A percentile compares a stretch with the other conserved stretches of the same genome.
Conservation (phyloP, 2,888 invertebrate species). For the Salticus scenicus region DNA sequence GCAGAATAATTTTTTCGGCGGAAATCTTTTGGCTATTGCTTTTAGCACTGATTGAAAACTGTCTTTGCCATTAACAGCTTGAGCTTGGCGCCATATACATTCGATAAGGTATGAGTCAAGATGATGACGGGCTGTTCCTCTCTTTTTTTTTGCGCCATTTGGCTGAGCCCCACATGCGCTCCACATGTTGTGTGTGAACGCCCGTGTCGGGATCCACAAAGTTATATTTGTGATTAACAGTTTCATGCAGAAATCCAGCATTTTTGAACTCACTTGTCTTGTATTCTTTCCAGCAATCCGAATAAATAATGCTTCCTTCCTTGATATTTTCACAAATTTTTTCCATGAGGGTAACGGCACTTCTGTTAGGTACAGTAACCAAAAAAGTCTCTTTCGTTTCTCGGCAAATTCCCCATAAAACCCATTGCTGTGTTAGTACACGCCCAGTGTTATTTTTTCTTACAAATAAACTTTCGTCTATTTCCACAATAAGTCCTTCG, state of each 20-base stretch:
- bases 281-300: constrained; percentile 40
- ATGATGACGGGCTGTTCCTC: not conserved
- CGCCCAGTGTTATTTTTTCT: not conserved
- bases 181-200: constrained; percentile 65
- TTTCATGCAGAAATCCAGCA: constrained; percentile 44
- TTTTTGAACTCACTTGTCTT: constrained; percentile 15
- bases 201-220: constrained; percentile 66
- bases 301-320: constrained; percentile 3
- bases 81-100: not conserved
- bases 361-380: constrained; percentile 13
- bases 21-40: too few species aligned
- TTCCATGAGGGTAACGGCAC: not conserved
- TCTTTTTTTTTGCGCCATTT: not conserved
- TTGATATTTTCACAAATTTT: constrained; percentile 1
- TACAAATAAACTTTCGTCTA: not conserved
- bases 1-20: too few species aligned
- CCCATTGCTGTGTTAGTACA: not conserved
- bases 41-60: too few species aligned
- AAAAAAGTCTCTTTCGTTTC: not conserved
- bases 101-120: not conserved
- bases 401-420: not conserved
- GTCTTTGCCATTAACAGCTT: too few species aligned
- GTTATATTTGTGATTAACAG: constrained; percentile 53
- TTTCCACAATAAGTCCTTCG: not conserved
- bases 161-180: constrained; percentile 46